Evolutionary conservation across 1,140 invertebrate species (phyloP).

Genomic region (Procambarus virginalis): DNA sequence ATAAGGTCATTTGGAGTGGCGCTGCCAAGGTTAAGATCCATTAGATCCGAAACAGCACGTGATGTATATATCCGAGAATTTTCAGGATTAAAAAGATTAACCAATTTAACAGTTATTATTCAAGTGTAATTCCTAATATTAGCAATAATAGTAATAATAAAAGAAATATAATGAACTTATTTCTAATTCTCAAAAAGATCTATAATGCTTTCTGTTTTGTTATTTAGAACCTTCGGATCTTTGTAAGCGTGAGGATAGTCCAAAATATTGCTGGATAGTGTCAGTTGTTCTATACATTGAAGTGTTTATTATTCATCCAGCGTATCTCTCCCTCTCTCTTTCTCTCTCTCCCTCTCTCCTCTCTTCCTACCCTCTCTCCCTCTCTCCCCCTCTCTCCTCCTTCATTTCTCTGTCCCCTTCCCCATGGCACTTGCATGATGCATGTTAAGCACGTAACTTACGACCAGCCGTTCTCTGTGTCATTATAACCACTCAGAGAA

Average conservation of each 20-base stretch:
- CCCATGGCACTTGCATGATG: slow-evolving; percentile 54
- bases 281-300: neutral
- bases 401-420: slow-evolving; percentile 44
- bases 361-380: neutral
- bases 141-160: neutral
- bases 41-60: too few species aligned
- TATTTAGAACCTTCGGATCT: neutral
- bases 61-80: too few species aligned
- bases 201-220: neutral
- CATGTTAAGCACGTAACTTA: slow-evolving; percentile 55
- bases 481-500: slow-evolving; percentile 17
- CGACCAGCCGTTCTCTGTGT: slow-evolving; percentile 18
- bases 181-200: too few species aligned
- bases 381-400: neutral
- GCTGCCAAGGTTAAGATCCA: neutral
- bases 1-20: neutral
- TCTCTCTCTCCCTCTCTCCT: too few species aligned
- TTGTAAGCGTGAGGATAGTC: neutral
- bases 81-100: too few species aligned
- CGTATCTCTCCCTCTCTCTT: too few species aligned
- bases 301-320: neutral
- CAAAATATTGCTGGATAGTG: neutral
- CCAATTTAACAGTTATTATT: too few species aligned
- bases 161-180: too few species aligned
- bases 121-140: neutral